phyloP scores from a whole-genome alignment of 2,888 invertebrate genomes.

The Stenolophus ochropezus region DNA sequence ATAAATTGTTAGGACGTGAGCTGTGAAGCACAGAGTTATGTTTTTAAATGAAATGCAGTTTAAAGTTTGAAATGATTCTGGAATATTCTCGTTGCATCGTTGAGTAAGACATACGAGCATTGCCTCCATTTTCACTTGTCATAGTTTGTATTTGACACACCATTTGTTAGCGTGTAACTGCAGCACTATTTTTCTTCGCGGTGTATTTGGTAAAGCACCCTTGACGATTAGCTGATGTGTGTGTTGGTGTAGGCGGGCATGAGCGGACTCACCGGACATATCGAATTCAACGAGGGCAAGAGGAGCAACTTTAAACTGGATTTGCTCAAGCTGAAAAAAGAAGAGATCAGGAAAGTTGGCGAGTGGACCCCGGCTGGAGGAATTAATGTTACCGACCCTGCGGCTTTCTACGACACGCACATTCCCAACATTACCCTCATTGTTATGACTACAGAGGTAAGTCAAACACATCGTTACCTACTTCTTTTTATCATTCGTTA shows the following conservation, averaged over 20 bases:
- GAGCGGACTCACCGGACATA: conserved; percentile 90
- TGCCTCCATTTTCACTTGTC: conserved; percentile 35
- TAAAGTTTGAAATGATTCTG: background rate
- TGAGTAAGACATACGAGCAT: conserved; percentile 35
- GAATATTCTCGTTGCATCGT: background rate
- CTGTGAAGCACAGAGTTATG: background rate
- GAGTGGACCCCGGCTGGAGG: conserved; percentile 86
- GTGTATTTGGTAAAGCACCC: background rate
- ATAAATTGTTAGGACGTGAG: background rate
- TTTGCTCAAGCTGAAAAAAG: conserved; percentile 86
- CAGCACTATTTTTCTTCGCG: conserved; percentile 38
- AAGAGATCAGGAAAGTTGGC: conserved; percentile 87
- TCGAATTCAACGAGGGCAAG: conserved; percentile 90
- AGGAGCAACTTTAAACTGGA: conserved; percentile 90
- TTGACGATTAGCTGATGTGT: background rate
- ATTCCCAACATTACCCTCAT: conserved; percentile 90
- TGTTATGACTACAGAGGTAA: conserved; percentile 92
- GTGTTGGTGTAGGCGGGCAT: conserved; percentile 79
- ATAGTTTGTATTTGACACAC: conserved; percentile 40
- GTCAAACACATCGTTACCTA: conserved; percentile 59
- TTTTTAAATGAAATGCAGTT: background rate
- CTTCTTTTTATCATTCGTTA: background rate
- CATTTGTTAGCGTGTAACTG: conserved; percentile 43
- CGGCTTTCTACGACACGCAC: conserved; percentile 88
- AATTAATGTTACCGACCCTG: conserved; percentile 88